Evolutionary conservation across 1,140 invertebrate genomes (phyloP).

Genomic region (Drosophila fuyamai): DNA sequence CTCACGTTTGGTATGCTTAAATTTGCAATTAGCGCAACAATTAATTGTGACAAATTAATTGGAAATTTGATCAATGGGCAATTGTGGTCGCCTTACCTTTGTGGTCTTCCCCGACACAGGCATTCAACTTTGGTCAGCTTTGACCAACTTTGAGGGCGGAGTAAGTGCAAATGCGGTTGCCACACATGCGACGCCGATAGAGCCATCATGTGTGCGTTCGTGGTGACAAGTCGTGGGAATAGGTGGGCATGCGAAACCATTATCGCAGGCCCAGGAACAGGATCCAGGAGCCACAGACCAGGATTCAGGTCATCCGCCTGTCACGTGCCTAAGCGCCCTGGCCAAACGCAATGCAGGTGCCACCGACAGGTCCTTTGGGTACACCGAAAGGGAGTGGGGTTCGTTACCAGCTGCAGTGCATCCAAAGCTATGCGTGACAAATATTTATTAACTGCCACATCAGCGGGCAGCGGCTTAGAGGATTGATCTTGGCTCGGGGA

Average conservation of each 20-base stretch:
- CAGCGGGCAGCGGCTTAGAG: slow-evolving; percentile 43
- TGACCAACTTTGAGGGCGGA: slow-evolving; percentile 51
- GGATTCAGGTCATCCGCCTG: slow-evolving; percentile 43
- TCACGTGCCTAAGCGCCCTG: slow-evolving; percentile 68
- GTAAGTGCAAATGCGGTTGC: slow-evolving; percentile 33
- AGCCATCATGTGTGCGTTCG: slow-evolving; percentile 10
- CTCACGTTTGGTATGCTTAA: background rate
- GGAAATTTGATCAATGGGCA: slow-evolving; percentile 77
- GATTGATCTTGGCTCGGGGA: slow-evolving; percentile 22
- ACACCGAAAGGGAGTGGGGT: background rate
- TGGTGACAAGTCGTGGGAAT: slow-evolving; percentile 70
- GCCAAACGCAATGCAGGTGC: slow-evolving; percentile 58
- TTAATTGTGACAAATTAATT: slow-evolving; percentile 81
- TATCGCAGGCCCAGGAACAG: background rate
- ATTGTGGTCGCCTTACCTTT: slow-evolving; percentile 46
- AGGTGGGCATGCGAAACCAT: slow-evolving; percentile 23
- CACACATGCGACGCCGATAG: slow-evolving; percentile 6
- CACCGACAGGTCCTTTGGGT: slow-evolving; percentile 33
- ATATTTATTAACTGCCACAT: slow-evolving; percentile 77
- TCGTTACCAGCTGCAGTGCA: slow-evolving; percentile 48
- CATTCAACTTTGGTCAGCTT: slow-evolving; percentile 54
- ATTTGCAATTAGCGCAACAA: slow-evolving; percentile 67
- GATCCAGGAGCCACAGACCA: background rate
- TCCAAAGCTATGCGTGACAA: slow-evolving; percentile 67
- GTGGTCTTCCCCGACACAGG: slow-evolving; percentile 47